A percentile compares a stretch with the other conserved stretches of the same genome.
Evolutionary conservation across 2,113 vertebrate genomes (phyloP).

Genomic region (Tonatia bakeri): DNA sequence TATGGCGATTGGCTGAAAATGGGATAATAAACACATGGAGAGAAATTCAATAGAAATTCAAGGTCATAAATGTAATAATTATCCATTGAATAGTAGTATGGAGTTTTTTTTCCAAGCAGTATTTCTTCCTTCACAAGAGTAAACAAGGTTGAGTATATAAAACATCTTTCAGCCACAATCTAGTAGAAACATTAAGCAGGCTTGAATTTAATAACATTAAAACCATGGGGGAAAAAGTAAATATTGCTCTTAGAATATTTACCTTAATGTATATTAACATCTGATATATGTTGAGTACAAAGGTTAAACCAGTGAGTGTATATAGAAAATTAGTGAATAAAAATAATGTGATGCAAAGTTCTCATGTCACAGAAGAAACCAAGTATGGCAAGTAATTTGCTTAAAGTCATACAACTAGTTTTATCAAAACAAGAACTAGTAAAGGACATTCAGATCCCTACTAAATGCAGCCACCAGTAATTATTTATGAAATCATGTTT

Average conservation of each 20-base stretch:
- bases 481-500: neutral
- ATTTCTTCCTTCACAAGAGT: constrained; percentile 51
- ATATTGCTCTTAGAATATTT: constrained; percentile 46
- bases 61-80: constrained; percentile 53
- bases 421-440: neutral
- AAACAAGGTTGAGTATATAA: constrained; percentile 45
- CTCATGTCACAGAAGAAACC: constrained; percentile 10
- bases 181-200: constrained; percentile 46
- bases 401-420: neutral
- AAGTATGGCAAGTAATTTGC: neutral
- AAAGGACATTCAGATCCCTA: neutral
- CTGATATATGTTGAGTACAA: constrained; percentile 27
- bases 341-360: constrained; percentile 15
- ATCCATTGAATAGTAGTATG: neutral
- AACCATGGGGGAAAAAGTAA: neutral
- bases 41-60: constrained; percentile 53
- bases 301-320: constrained; percentile 9
- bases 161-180: constrained; percentile 37
- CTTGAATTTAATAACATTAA: constrained; percentile 43
- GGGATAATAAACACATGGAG: constrained; percentile 49
- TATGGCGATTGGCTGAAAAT: constrained; percentile 50
- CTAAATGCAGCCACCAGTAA: neutral
- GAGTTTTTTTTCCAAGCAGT: neutral
- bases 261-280: constrained; percentile 28
- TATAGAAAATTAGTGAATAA: constrained; percentile 1